Percentiles rank a stretch among this genome's conserved stretches.
Conservation (phyloP, 2,113 vertebrate species). For the Callipepla californica region DNA sequence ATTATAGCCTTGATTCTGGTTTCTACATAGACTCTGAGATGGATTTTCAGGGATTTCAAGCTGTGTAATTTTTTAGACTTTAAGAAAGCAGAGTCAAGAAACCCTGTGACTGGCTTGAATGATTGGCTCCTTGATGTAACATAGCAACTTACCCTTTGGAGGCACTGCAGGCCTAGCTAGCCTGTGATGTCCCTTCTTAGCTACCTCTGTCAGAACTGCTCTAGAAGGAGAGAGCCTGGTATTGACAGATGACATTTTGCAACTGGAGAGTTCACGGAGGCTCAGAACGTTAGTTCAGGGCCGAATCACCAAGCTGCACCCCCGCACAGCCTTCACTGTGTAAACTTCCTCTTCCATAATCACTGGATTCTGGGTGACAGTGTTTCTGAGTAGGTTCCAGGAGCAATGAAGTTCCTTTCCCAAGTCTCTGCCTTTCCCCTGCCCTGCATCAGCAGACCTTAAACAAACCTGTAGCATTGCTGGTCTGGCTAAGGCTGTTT, state of each 20-base stretch:
- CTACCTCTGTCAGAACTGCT: conserved; percentile 26
- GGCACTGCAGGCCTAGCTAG: conserved; percentile 28
- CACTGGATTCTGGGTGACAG: background rate
- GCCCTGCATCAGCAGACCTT: background rate
- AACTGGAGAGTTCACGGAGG: conserved; percentile 12
- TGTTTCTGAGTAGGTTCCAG: background rate
- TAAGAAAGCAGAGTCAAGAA: conserved; percentile 23
- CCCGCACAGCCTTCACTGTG: background rate
- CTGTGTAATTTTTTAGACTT: conserved; percentile 3
- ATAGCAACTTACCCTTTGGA: conserved; percentile 48
- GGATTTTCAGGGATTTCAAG: conserved; percentile 14
- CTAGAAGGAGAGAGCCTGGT: background rate
- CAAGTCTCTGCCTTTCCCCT: background rate
- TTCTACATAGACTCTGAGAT: background rate
- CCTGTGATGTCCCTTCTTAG: conserved; percentile 19
- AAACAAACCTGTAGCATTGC: background rate
- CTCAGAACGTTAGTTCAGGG: background rate
- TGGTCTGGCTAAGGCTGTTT: background rate
- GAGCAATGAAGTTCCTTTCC: background rate
- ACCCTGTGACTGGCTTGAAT: conserved; percentile 20
- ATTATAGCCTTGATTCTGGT: background rate
- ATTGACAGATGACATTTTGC: conserved; percentile 63
- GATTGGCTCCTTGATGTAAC: conserved; percentile 44
- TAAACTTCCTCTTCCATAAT: background rate
- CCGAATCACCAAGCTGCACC: background rate